Percentiles rank a stretch among this genome's conserved stretches.
These are phyloP conservation scores for Centropus bengalensis DNA, from an alignment of 2,113 vertebrate genomes.

Conservation along the genomic window DNA sequence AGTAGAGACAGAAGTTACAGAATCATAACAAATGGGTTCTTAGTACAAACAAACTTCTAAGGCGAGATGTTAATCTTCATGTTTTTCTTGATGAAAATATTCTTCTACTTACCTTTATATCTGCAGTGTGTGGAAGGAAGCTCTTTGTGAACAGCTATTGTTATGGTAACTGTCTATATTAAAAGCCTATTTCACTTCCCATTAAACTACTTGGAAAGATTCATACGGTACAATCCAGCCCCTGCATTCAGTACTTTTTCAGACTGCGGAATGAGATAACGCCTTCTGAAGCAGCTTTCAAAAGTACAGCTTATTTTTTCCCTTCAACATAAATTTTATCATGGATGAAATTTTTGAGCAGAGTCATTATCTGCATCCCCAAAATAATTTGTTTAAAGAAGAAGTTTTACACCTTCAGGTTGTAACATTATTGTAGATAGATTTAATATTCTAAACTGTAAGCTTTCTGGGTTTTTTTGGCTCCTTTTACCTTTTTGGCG, in stretches of 20 bases:
- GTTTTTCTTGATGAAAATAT: background rate
- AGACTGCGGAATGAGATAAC: background rate
- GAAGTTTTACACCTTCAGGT: background rate
- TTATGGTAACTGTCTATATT: slow-evolving; percentile 61
- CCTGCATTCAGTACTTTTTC: background rate
- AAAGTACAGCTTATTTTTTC: background rate
- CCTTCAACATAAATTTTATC: background rate
- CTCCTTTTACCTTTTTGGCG: background rate
- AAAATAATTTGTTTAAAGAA: background rate
- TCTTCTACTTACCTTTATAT: background rate
- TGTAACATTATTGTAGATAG: background rate
- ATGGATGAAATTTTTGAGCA: background rate
- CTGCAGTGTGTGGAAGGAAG: background rate
- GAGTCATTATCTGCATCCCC: background rate
- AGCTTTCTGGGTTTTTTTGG: background rate
- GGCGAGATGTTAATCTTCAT: background rate
- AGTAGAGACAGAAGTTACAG: background rate
- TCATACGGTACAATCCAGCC: background rate
- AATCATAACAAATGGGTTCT: background rate
- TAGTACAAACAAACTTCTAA: background rate
- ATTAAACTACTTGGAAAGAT: slow-evolving; percentile 20
- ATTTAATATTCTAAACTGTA: background rate
- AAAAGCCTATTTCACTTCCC: slow-evolving; percentile 46
- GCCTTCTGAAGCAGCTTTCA: background rate
- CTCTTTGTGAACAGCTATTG: slow-evolving; percentile 37